Base-by-base conservation (phyloP, 1,140 invertebrate species). In the Trachelipus rathkii region DNA sequence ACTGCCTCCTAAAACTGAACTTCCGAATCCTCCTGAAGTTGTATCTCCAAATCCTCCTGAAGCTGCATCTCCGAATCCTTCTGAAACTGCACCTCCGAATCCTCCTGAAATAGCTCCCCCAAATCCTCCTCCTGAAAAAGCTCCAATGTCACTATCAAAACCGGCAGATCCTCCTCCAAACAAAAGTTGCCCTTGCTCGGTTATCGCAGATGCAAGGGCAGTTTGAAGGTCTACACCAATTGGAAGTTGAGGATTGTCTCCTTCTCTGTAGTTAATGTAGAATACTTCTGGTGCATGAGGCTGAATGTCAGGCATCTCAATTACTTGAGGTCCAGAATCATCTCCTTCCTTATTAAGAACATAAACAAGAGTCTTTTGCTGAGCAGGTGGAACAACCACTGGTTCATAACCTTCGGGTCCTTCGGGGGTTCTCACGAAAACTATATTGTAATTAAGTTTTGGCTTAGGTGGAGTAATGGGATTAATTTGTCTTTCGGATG, bases 201-300 rank as follows among this genome's bases (percentile, higher is more conserved):
- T 67, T 0, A 72, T 44, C 15, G 79, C 77, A 11, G 77, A 53
- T 53, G 75, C 72, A 69, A 81, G 77, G 44, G 77, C 79, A 33
- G 74, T 74, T 43, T 77, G 77, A 33, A 81, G 77, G 72, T 78
- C 75, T 44, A 73, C 73, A 53, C 79, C 79, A 45, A 50, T 72
- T 44, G 79, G 79, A 9, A 81, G 77, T 7, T 68, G 46, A 19
- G 79, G 77, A 75, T 78, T 81, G n/a, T 81, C 79, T 4, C 77
- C 77, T 3, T 81, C 79, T 15, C 69, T 77, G 74, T 81, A 81
- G 69, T 81, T 81, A 72, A 81, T 72, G 75, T 78, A 81, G 79
- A 67, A 78, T 66, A 81, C 75, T 73, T 81, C 77, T 44, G 79
- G 79, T 21, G 68, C 23, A 71, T 66, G 19, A 72, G 74, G 10